A percentile compares a stretch with the other conserved stretches of the same genome.
phyloP scores from a whole-genome alignment of 1,140 invertebrate species.

The Drosophila insularis region DNA sequence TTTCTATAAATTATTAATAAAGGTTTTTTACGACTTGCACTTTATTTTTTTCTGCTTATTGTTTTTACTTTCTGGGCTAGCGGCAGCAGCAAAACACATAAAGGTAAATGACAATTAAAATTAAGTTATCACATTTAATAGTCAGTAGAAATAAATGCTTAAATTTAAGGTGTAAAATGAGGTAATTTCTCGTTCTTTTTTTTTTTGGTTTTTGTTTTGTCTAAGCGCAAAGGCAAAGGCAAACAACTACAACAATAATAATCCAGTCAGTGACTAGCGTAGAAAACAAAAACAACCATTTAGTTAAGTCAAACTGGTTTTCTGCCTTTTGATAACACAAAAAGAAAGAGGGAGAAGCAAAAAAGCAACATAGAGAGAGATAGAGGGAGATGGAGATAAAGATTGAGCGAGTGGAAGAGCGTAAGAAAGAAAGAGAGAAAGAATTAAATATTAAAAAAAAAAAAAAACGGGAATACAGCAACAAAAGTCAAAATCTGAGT shows the following conservation, averaged over 20 bases:
- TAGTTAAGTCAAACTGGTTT: slow-evolving; percentile 60
- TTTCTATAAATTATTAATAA: background rate
- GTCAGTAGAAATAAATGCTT: slow-evolving; percentile 30
- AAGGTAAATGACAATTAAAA: background rate
- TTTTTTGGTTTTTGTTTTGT: slow-evolving; percentile 14
- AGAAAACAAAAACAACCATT: slow-evolving; percentile 30
- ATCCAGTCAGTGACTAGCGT: background rate
- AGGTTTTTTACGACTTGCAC: background rate
- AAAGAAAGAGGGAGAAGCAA: background rate
- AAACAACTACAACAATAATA: slow-evolving; percentile 18
- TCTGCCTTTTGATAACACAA: slow-evolving; percentile 31
- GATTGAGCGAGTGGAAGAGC: background rate
- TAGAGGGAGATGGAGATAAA: background rate
- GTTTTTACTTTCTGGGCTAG: background rate
- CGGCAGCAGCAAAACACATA: too few relatives aligned
- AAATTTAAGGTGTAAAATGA: slow-evolving; percentile 67
- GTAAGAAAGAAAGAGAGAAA: too few relatives aligned
- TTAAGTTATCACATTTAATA: slow-evolving; percentile 30
- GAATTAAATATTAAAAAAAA: background rate
- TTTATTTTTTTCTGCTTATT: background rate
- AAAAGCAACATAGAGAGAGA: background rate
- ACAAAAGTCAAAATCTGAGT: slow-evolving; percentile 21
- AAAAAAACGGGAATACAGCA: slow-evolving; percentile 47
- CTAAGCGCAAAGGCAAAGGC: slow-evolving; percentile 28
- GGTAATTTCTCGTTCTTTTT: slow-evolving; percentile 69